Evolutionary conservation across 2,797 vertebrate species (phyloP).

Genomic region (Gymnothorax javanicus): DNA sequence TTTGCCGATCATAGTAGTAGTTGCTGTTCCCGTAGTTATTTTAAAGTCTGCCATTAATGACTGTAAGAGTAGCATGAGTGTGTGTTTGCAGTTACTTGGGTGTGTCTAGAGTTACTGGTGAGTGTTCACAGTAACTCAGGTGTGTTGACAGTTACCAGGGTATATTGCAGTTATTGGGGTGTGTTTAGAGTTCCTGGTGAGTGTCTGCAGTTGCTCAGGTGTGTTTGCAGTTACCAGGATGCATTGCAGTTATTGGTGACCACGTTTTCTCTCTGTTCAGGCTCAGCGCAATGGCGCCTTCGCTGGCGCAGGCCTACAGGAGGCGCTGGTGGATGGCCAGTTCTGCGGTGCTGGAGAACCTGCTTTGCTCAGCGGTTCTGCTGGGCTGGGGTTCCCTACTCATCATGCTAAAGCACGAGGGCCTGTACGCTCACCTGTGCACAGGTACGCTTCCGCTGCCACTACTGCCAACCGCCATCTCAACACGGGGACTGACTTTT

Average conservation of each 20-base stretch:
- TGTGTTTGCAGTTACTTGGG: too few relatives aligned
- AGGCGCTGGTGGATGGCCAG: conserved; percentile 87
- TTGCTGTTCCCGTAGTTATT: too few relatives aligned
- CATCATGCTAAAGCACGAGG: conserved; percentile 86
- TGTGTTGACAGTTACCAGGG: background rate
- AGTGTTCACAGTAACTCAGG: too few relatives aligned
- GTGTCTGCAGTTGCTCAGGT: too few relatives aligned
- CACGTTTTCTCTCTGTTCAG: conserved; percentile 36
- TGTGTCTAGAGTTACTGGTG: background rate
- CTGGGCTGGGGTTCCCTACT: conserved; percentile 86
- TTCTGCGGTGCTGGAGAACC: conserved; percentile 81
- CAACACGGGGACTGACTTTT: background rate
- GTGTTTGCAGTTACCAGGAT: background rate
- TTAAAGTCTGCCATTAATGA: too few relatives aligned
- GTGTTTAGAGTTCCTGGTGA: background rate
- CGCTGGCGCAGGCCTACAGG: conserved; percentile 75
- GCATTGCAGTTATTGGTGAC: background rate
- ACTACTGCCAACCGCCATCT: background rate
- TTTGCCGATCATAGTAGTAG: too few relatives aligned
- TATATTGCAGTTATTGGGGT: too few relatives aligned
- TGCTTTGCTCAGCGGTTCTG: conserved; percentile 85
- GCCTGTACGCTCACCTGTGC: conserved; percentile 85
- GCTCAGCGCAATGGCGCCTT: conserved; percentile 75
- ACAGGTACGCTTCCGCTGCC: conserved; percentile 56
- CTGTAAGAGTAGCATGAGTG: too few relatives aligned